These are phyloP conservation scores for Dasysyrphus albostriatus DNA, from an alignment of 2,888 invertebrate genomes.

Conservation along the genomic window DNA sequence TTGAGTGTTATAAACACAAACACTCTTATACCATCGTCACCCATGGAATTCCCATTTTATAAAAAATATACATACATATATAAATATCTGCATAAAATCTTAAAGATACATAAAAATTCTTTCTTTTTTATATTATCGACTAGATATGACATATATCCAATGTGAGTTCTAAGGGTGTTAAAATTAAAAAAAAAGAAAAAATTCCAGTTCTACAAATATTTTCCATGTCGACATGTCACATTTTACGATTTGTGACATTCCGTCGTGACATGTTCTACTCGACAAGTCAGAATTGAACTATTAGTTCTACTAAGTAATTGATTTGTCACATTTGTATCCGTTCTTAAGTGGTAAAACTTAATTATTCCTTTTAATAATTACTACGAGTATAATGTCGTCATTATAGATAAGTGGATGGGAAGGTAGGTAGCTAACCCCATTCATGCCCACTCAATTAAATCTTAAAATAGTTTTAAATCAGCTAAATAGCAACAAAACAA, in stretches of 20 bases:
- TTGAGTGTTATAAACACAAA: constrained; percentile 5
- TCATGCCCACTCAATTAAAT: constrained; percentile 21
- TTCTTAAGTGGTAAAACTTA: constrained; percentile 31
- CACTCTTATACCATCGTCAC: neutral
- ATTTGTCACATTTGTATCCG: constrained; percentile 61
- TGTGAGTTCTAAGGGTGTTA: constrained; percentile 2
- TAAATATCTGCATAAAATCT: constrained; percentile 35
- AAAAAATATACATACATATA: neutral
- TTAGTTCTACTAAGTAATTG: constrained; percentile 41
- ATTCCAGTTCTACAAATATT: constrained; percentile 46
- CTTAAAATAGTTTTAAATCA: constrained; percentile 19
- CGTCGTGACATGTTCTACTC: constrained; percentile 43
- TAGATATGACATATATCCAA: too few relatives aligned
- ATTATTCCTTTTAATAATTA: constrained; percentile 32
- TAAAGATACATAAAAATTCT: constrained; percentile 27
- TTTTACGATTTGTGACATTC: constrained; percentile 29
- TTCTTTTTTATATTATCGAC: neutral
- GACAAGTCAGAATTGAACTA: constrained; percentile 5
- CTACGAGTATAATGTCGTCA: constrained; percentile 50
- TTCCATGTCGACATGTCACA: constrained; percentile 40
- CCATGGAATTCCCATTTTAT: constrained; percentile 54
- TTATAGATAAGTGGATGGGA: neutral
- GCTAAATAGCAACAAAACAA: neutral
- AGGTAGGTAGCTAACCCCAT: neutral
- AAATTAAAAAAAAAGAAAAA: neutral